These are phyloP conservation scores for Proterorhinus semilunaris DNA, from an alignment of 2,113 vertebrate genomes.

Conservation along the genomic window DNA sequence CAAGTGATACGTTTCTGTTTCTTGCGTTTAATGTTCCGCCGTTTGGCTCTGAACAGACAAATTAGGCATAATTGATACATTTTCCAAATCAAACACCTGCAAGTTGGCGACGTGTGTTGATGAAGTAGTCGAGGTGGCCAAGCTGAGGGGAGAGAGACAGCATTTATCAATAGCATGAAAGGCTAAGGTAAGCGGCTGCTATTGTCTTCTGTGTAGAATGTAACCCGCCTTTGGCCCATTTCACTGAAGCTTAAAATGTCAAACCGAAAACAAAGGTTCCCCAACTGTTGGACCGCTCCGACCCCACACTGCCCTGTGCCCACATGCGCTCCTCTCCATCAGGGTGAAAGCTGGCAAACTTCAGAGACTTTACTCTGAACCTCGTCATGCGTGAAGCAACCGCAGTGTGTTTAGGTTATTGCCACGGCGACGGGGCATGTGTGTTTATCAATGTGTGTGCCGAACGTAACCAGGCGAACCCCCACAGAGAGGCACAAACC, in stretches of 20 bases:
- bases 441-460: constrained; percentile 39
- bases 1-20: too few species aligned
- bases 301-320: constrained; percentile 18
- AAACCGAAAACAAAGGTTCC: constrained; percentile 45
- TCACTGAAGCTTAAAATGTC: constrained; percentile 21
- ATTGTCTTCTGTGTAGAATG: too few species aligned
- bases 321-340: constrained; percentile 33
- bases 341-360: constrained; percentile 31
- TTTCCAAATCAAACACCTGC: too few species aligned
- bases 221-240: not conserved
- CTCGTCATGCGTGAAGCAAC: constrained; percentile 26
- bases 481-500: constrained; percentile 15
- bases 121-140: too few species aligned
- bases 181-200: too few species aligned
- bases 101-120: too few species aligned
- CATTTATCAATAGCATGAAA: too few species aligned
- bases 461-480: not conserved
- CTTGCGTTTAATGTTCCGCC: too few species aligned
- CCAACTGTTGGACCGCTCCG: constrained; percentile 40
- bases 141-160: too few species aligned
- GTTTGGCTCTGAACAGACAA: too few species aligned
- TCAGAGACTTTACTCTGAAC: constrained; percentile 1
- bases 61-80: too few species aligned
- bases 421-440: not conserved
- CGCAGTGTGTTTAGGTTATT: constrained; percentile 21